A percentile compares a stretch with the other conserved stretches of the same genome.
Conservation (phyloP, 1,140 invertebrate species). For the Drosophila santomea region DNA sequence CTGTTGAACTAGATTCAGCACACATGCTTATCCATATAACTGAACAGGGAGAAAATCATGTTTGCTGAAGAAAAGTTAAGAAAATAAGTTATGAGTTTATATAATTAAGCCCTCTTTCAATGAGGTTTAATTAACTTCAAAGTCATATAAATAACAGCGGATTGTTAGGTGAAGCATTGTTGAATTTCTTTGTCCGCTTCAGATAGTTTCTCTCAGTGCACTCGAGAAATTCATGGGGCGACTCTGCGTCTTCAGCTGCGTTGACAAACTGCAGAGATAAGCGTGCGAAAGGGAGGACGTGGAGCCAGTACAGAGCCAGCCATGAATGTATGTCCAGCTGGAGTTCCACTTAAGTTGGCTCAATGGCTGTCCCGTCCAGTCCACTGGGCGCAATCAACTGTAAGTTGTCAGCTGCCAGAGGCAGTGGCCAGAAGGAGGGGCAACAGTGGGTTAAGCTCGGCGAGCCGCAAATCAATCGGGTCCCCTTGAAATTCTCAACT, state of each 20-base stretch:
- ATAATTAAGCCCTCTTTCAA: not conserved
- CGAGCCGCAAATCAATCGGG: slow-evolving; percentile 59
- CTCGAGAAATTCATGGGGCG: slow-evolving; percentile 51
- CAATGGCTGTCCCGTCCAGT: slow-evolving; percentile 38
- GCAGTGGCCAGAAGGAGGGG: slow-evolving; percentile 5
- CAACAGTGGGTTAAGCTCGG: slow-evolving; percentile 1
- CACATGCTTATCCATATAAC: slow-evolving; percentile 30
- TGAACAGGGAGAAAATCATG: not conserved
- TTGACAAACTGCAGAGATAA: slow-evolving; percentile 63
- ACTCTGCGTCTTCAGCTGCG: slow-evolving; percentile 37
- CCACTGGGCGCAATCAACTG: slow-evolving; percentile 62
- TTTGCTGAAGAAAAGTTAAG: too few species aligned
- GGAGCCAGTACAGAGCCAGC: slow-evolving; percentile 26
- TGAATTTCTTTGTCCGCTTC: too few species aligned
- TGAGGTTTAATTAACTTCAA: too few species aligned
- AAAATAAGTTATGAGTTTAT: too few species aligned
- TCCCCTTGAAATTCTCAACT: slow-evolving; percentile 31
- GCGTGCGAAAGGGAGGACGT: slow-evolving; percentile 19
- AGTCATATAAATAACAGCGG: too few species aligned
- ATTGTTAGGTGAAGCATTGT: too few species aligned
- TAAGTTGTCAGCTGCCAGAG: slow-evolving; percentile 52
- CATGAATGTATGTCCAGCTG: slow-evolving; percentile 48
- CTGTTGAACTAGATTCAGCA: slow-evolving; percentile 51
- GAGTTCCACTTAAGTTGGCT: slow-evolving; percentile 25
- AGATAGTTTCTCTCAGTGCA: slow-evolving; percentile 19